phyloP scores from a whole-genome alignment of 2,888 invertebrate species.

The Aphidoletes aphidimyza region DNA sequence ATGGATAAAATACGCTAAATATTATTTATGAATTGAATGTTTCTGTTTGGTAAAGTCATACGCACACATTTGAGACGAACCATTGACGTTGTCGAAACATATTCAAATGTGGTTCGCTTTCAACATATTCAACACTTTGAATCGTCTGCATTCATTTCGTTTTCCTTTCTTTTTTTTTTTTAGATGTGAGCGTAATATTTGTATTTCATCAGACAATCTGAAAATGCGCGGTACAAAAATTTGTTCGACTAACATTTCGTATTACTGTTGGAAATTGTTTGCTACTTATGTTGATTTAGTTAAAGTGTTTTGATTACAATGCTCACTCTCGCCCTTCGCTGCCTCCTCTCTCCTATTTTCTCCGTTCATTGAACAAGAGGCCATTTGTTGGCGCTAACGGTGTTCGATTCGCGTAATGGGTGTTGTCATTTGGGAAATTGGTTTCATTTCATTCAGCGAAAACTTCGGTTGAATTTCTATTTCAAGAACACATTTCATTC shows the following conservation, averaged over 20 bases:
- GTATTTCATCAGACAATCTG: background rate
- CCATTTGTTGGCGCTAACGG: background rate
- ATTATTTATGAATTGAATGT: background rate
- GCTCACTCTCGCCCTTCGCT: no score
- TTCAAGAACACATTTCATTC: background rate
- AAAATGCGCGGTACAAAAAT: background rate
- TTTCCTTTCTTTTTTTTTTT: background rate
- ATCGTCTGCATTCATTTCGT: background rate
- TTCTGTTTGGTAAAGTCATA: background rate
- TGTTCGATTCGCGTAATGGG: background rate
- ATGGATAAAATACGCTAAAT: background rate
- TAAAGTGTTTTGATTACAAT: background rate
- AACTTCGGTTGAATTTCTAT: background rate
- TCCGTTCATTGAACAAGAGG: background rate
- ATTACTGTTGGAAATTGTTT: background rate
- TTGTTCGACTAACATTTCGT: background rate
- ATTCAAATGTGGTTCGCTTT: background rate
- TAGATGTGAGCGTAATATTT: background rate
- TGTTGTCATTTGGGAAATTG: conserved; percentile 12
- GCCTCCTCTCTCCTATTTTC: no score
- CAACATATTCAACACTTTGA: background rate
- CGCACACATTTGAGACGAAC: background rate
- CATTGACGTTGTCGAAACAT: background rate
- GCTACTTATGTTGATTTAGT: background rate
- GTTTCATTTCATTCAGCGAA: background rate